Evolutionary conservation across 2,797 vertebrate species (phyloP), one percentile per base, ranked within the genome.

Genomic region (Lacerta viridis): DNA sequence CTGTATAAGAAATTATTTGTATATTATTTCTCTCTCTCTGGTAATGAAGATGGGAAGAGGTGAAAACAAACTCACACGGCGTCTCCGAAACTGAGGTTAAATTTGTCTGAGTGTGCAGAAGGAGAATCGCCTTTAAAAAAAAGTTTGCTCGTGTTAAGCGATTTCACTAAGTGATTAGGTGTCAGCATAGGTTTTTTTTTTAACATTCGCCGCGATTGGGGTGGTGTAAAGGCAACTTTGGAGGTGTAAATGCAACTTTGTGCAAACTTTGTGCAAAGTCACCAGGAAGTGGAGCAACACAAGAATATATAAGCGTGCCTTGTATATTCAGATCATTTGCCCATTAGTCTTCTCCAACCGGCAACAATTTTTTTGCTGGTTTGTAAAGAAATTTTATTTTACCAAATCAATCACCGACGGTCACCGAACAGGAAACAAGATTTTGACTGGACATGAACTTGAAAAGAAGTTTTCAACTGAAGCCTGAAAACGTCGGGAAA

Each of bases 381-480:
- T 11, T 59, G 78, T 29, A 33, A 64, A 75, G n/a, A 69, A 84
- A 78, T 69, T 1, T 78, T 2, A 59, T 79, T 55, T 18, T 20
- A 80, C 15, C 77, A 33, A 33, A 33, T 59, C 27, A 18, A 61
- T 36, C 18, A 8, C 18, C 9, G 15, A 13, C 80, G 13, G n/a
- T 8, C 39, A 15, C 15, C 23, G 29, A 69, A 59, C 6, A 59
- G 33, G 66, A 66, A 59, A 27, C 29, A 15, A 10, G 4, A 29
- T 29, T 80, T 18, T 23, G 59, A 69, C 5, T 20, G 20, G 23
- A 61, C 4, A 9, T 77, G 15, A 18, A 5, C 17, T 39, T 74
- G 61, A 55, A 15, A 29, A 43, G 59, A 2, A 59, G 25, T 61
- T 95, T 92, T 76, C 3, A 69, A 75, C 76, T 77, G 69, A 33